Percentiles rank a stretch among this genome's conserved stretches.
Evolutionary conservation across 2,797 vertebrate species (phyloP).

Genomic region (Melanotaenia parkinsoni): DNA sequence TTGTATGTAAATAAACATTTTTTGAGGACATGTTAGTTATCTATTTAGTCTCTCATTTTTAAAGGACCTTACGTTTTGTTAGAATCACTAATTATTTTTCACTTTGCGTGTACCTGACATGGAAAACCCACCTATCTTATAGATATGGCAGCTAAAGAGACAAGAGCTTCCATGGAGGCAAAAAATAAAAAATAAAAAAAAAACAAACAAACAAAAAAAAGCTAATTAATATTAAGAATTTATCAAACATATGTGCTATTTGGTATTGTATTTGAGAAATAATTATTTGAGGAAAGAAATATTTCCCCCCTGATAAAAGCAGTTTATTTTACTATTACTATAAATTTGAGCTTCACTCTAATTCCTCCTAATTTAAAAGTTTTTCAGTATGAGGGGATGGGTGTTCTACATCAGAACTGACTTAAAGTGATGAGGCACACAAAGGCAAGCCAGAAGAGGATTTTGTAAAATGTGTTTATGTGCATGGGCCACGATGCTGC

Average conservation of each 20-base stretch:
- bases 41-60: background rate
- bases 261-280: background rate
- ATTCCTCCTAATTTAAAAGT: constrained; percentile 37
- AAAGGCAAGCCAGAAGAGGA: constrained; percentile 24
- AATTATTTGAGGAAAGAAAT: constrained; percentile 6
- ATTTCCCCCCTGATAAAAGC: background rate
- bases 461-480: constrained; percentile 32
- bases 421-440: constrained; percentile 35
- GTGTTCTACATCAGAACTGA: constrained; percentile 26
- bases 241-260: background rate
- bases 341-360: constrained; percentile 5
- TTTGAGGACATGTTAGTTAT: background rate
- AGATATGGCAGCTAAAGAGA: too few species aligned
- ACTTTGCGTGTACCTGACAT: background rate
- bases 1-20: background rate
- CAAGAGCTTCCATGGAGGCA: too few species aligned
- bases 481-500: constrained; percentile 66
- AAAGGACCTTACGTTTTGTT: background rate
- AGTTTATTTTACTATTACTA: constrained; percentile 6
- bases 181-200: too few species aligned
- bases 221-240: too few species aligned
- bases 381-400: constrained; percentile 19
- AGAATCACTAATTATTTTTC: background rate
- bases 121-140: background rate
- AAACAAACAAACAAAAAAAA: too few species aligned